A percentile compares a stretch with the other conserved stretches of the same genome.
Conservation (phyloP, 2,888 invertebrate species). For the Megamerina dolium region DNA sequence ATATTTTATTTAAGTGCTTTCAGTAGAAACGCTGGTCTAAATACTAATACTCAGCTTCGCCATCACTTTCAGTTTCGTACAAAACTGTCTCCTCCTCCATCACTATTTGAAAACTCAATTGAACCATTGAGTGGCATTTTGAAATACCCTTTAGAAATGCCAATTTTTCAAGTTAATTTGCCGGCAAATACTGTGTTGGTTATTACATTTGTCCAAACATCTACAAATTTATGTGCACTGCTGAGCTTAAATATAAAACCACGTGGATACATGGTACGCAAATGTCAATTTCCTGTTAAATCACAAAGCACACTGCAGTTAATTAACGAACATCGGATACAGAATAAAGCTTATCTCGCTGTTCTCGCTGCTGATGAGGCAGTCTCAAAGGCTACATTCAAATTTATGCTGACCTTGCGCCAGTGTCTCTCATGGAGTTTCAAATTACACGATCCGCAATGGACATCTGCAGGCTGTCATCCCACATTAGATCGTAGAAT, state of each 20-base stretch:
- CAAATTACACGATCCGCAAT: slow-evolving; percentile 16
- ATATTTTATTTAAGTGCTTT: slow-evolving; percentile 23
- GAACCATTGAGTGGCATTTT: slow-evolving; percentile 14
- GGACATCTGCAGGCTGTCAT: slow-evolving; percentile 22
- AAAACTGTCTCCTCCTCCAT: not conserved
- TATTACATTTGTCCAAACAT: slow-evolving; percentile 16
- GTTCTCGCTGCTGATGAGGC: slow-evolving; percentile 8
- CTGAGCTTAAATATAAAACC: slow-evolving; percentile 18
- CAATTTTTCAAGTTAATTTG: slow-evolving; percentile 20
- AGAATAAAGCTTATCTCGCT: slow-evolving; percentile 14
- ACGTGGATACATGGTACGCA: slow-evolving; percentile 19
- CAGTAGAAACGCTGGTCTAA: slow-evolving; percentile 2
- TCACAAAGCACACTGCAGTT: slow-evolving; percentile 4
- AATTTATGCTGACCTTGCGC: slow-evolving; percentile 13
- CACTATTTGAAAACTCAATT: not conserved
- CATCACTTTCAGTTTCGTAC: slow-evolving; percentile 18
- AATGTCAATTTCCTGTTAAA: not conserved
- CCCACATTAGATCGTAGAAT: slow-evolving; percentile 17
- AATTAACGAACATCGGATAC: not conserved
- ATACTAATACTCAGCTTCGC: not conserved
- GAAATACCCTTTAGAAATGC: slow-evolving; percentile 21
- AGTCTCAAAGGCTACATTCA: slow-evolving; percentile 10
- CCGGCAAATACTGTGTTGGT: slow-evolving; percentile 22
- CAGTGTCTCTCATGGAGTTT: slow-evolving; percentile 26
- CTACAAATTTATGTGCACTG: slow-evolving; percentile 18